Evolutionary conservation across 2,113 vertebrate species (phyloP).

Genomic region (Lonchura striata): DNA sequence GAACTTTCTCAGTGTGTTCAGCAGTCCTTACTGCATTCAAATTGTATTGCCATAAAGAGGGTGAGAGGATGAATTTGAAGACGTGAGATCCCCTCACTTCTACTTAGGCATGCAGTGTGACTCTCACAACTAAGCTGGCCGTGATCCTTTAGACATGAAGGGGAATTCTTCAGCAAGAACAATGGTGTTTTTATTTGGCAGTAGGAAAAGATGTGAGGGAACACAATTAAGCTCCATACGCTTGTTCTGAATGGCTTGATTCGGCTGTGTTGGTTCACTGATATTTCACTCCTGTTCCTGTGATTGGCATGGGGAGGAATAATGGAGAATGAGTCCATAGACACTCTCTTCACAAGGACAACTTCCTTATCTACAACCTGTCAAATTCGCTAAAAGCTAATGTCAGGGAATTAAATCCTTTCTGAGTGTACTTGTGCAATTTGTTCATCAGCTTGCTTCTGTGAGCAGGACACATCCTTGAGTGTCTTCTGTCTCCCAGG

Average conservation of each 20-base stretch:
- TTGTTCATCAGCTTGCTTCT: background rate
- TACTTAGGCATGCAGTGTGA: constrained; percentile 57
- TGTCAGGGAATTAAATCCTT: constrained; percentile 49
- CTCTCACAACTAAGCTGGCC: constrained; percentile 77
- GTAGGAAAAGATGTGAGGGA: constrained; percentile 68
- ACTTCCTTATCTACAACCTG: constrained; percentile 70
- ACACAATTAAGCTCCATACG: constrained; percentile 69
- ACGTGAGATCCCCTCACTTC: constrained; percentile 47
- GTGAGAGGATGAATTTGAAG: constrained; percentile 40
- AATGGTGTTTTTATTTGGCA: constrained; percentile 74
- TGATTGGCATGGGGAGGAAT: constrained; percentile 65
- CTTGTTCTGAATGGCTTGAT: constrained; percentile 75
- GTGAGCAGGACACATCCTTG: background rate
- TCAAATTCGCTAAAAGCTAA: constrained; percentile 65
- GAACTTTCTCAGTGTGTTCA: constrained; percentile 38
- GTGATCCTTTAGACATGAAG: constrained; percentile 72
- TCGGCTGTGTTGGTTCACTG: constrained; percentile 52
- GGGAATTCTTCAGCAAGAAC: constrained; percentile 73
- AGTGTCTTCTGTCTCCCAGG: background rate
- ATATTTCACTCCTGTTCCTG: constrained; percentile 55
- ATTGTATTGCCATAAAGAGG: constrained; percentile 6
- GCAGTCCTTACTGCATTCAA: constrained; percentile 47
- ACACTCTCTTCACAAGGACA: constrained; percentile 45
- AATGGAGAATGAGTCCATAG: constrained; percentile 54
- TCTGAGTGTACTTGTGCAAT: background rate